phyloP scores from a whole-genome alignment of 1,140 invertebrate species.

The Drosophila ananassae region DNA sequence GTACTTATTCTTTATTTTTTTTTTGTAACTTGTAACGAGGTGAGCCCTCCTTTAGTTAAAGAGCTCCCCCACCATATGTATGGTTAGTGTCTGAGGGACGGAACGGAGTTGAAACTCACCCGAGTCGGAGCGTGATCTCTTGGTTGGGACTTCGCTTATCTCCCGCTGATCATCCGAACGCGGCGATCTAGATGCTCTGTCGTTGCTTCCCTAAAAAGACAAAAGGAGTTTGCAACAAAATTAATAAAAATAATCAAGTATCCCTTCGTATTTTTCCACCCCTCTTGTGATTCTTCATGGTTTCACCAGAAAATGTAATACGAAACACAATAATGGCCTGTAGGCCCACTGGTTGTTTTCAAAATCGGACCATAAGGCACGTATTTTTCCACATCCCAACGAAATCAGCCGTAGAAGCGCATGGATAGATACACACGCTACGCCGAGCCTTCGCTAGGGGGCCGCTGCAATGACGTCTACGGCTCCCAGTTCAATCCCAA shows the following conservation, averaged over 20 bases:
- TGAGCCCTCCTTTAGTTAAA: not conserved
- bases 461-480: slow-evolving; percentile 23
- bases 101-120: slow-evolving; percentile 65
- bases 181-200: slow-evolving; percentile 79
- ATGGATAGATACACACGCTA: slow-evolving; percentile 48
- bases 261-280: no score
- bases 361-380: not conserved
- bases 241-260: no score
- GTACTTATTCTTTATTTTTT: not conserved
- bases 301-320: not conserved
- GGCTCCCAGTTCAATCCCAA: not conserved
- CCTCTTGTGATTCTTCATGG: no score
- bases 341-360: not conserved
- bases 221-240: not conserved
- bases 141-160: slow-evolving; percentile 68
- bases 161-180: slow-evolving; percentile 81
- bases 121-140: slow-evolving; percentile 75
- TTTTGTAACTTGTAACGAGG: slow-evolving; percentile 16
- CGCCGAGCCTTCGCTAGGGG: not conserved
- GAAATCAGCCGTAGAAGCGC: slow-evolving; percentile 13
- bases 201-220: slow-evolving; percentile 74
- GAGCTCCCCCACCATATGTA: slow-evolving; percentile 34
- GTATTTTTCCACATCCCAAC: not conserved
- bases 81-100: slow-evolving; percentile 31
- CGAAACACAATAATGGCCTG: not conserved